phyloP scores from a whole-genome alignment of 2,797 vertebrate genomes.

The Argya squamiceps region DNA sequence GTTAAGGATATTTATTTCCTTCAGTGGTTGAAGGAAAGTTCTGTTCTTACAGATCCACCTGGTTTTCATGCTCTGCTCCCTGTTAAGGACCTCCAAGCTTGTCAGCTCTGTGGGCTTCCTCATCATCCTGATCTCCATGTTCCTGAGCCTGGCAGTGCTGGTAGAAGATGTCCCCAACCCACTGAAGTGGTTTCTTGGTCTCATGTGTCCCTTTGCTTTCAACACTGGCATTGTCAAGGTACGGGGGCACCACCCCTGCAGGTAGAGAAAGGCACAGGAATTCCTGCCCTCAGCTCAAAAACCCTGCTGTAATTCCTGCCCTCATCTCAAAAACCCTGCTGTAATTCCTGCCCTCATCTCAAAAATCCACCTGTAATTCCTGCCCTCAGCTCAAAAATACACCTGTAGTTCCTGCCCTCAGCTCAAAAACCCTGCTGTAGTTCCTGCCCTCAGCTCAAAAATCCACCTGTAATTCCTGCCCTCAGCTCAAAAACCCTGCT shows the following conservation, averaged over 20 bases:
- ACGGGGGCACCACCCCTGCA: not conserved
- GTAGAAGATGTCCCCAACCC: conserved; percentile 81
- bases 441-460: not conserved
- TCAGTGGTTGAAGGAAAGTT: not conserved
- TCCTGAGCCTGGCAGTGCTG: conserved; percentile 81
- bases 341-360: not conserved
- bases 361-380: no score
- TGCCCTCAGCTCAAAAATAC: no score
- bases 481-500: not conserved
- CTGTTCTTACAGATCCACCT: conserved; percentile 82
- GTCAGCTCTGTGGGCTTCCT: conserved; percentile 82
- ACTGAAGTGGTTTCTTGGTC: conserved; percentile 79
- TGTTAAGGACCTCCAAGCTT: conserved; percentile 86
- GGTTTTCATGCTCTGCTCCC: conserved; percentile 88
- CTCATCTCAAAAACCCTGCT: no score
- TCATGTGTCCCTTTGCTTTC: conserved; percentile 87
- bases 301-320: not conserved
- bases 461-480: not conserved
- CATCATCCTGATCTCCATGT: conserved; percentile 83
- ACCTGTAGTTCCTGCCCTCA: not conserved
- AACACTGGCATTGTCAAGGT: conserved; percentile 86
- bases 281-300: not conserved
- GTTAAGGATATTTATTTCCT: not conserved
- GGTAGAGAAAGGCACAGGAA: not conserved
- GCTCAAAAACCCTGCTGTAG: not conserved